Base-by-base conservation (phyloP, 1,140 invertebrate species). In the Heliconius eleuchia region DNA sequence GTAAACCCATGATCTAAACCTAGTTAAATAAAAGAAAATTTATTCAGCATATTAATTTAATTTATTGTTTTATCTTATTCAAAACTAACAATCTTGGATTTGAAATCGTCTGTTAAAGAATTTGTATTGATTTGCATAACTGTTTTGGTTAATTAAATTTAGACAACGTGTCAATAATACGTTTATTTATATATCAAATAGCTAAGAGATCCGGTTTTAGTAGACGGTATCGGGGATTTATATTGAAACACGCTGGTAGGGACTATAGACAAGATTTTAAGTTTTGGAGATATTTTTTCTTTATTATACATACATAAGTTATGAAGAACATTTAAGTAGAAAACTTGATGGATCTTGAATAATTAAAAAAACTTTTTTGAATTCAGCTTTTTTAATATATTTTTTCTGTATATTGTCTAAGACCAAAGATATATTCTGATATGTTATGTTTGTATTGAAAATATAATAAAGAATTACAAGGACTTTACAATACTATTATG, bases 51-150 rank as follows among this genome's bases (percentile, higher is more conserved):
- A 66, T 66, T 66, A 66, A 66, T 13, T 27, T 30, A 66, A 57
- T 76, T 76, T 76, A 76, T 71, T 76, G 60, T 70, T 76, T 76
- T 76, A 76, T 76, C 60, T 66, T 66, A 75, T 76, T 70, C 60
- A 76, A 76, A 11, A 42, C 42, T 19, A 42, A 66, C 60, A 66
- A 66, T 66, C 60, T 66, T 16, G 60, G 23, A 66, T 37, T 76
- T 76, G 37, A 75, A 75, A 75, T 66, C 74, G 52, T 75, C 57
- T 70, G 57, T 76, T 76, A 76, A 76, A 30, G 52, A 66, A 76
- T 76, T 76, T 70, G 37, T 76, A 46, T 71, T 30, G 42, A 76
- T 76, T 76, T 76, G 74, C 60, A 76, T 76, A 76, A 76, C 60
- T 70, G 74, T 76, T 76, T 76, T 34, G 71, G 66, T 34, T 70